Evolutionary conservation across 1,140 invertebrate species (phyloP), one percentile per base, ranked within the genome.

Genomic region (Drosophila eugracilis): DNA sequence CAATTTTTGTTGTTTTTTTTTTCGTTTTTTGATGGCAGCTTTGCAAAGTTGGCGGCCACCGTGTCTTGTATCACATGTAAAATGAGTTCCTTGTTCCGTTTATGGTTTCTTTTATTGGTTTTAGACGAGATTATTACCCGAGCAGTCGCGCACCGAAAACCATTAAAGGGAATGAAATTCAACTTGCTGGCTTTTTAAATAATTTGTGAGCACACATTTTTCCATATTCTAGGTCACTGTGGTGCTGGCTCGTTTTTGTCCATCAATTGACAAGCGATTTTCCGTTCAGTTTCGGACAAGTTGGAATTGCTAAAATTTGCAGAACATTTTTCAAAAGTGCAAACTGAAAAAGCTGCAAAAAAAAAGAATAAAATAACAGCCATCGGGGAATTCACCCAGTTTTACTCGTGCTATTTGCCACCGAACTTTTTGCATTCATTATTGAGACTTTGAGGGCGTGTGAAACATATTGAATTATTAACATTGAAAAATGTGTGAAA

Each of bases 381-480:
- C 19, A 41, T 5, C 5, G 28, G 39, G 41, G 26, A 42, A 67
- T 52, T 44, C 12, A 14, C 26, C 28, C 48, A 12, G 21, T 45
- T 59, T 53, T 36, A 24, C 34, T 45, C 34, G 24, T 21, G 34
- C 52, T 36, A 32, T 60, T 59, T 44, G 42, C 37, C 28, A 36
- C 5, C 17, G n/a, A 58, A 78, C 47, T 62, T 60, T 75, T 32
- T 30, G 55, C 75, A 60, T 77, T 74, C 84, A 86, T 85, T 74
- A 86, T 80, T 69, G 59, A 75, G 59, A 28, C 42, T 59, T 66
- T 70, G 63, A 28, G 4, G 81, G 53, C 84, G 60, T 72, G 74
- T 62, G 72, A 77, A 86, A 65, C 63, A 70, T 60, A 45, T 63
- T 85, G 69, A 85, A 85, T 81, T 81, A 85, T 81, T 85, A 66